Base-by-base conservation (phyloP, 2,113 vertebrate species). In the Scartelaos histophorus region DNA sequence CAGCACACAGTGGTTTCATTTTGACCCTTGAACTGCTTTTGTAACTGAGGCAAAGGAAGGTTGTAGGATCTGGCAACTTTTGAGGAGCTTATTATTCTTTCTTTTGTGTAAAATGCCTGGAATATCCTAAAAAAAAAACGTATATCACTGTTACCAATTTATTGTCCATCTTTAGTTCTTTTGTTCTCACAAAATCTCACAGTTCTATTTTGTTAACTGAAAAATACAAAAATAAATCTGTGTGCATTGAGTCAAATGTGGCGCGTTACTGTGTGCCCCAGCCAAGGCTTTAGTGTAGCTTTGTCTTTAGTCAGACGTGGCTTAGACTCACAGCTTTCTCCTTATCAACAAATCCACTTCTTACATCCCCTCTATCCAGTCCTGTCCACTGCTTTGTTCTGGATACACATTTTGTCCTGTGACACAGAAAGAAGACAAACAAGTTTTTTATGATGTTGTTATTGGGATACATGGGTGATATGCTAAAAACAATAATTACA, bases 171-270 rank as follows among this genome's bases (percentile, higher is more conserved):
- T 83, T 78, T 78, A 25, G 21, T 25, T 13, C 12, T 25, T 58
- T 87, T 88, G 38, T 79, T 69, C 80, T 75, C 66, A 71, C 72
- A 72, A 70, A 66, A 79, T 73, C 75, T 82, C 67, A 68, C 70
- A 71, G 80, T 84, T 86, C 84, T 68, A 78, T 70, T 88, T 87
- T 87, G 74, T 74, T 74, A 83, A 67, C 70, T 73, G 71, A 69
- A 79, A 82, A 66, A 78, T 77, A 76, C 69, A 74, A 85, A 88
- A 86, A 89, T 89, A 88, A 85, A 86, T 85, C 75, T 73, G 21
- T 81, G 74, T 7, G 54, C 71, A 80, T 83, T 29, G 67, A 69
- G 75, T 82, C 69, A 65, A 82, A 82, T 22, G 9, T 74, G 82
- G 58, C 79, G 73, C 60, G 86, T 83, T 82, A 74, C 81, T 81